Evolutionary conservation across 92 coral and sea anemone species (phyloP).

Genomic region (Diadumene lineata): DNA sequence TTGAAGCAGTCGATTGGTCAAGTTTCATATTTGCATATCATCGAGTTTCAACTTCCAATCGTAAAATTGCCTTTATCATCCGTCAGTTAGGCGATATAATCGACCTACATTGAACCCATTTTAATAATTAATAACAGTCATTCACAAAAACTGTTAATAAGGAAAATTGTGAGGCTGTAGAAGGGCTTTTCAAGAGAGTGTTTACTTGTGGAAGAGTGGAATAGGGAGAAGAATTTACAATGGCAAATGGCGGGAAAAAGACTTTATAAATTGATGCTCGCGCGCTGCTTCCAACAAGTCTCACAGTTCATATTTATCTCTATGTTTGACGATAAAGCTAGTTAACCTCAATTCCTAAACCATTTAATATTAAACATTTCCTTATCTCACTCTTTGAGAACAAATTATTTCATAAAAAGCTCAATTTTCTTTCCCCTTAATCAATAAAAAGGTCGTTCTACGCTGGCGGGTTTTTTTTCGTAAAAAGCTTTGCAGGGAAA

Average conservation of each 20-base stretch:
- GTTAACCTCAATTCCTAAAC: constrained; percentile 21
- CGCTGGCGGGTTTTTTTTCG: not conserved
- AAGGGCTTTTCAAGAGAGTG: not conserved
- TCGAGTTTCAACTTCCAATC: constrained; percentile 24
- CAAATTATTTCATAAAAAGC: not conserved
- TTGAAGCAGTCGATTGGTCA: constrained; percentile 54
- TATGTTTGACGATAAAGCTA: constrained; percentile 15
- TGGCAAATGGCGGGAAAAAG: not conserved
- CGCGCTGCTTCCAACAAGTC: constrained; percentile 12
- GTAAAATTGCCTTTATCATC: constrained; percentile 16
- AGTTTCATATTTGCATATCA: constrained; percentile 64
- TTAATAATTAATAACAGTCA: constrained; percentile 49
- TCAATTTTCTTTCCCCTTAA: not conserved
- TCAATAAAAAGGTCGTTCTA: not conserved
- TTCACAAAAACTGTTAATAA: constrained; percentile 42
- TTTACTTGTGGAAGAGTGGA: not conserved
- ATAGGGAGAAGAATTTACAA: not conserved
- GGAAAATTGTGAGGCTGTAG: not conserved
- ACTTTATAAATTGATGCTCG: not conserved
- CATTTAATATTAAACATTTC: constrained; percentile 20
- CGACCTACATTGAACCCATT: constrained; percentile 16
- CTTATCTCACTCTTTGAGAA: not conserved
- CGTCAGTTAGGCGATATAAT: constrained; percentile 27
- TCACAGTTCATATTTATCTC: constrained; percentile 13
- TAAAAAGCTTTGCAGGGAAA: not conserved